Evolutionary conservation across 1,140 invertebrate genomes (phyloP).

Genomic region (Trissolcus basalis): DNA sequence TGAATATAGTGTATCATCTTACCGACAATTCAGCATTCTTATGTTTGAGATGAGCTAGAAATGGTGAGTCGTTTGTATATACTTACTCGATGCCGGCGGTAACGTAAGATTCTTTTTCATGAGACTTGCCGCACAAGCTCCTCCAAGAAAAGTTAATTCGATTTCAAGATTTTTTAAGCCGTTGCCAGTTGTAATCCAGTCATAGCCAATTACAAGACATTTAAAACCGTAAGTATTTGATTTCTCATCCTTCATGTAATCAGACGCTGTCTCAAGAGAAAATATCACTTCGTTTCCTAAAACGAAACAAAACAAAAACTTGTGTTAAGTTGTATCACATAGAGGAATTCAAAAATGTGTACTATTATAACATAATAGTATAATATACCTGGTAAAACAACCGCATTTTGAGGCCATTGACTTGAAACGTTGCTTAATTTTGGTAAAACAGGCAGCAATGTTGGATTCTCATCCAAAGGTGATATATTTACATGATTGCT

Average conservation of each 20-base stretch:
- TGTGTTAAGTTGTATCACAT: too few species aligned
- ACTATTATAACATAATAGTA: constrained; percentile 6
- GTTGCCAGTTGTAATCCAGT: constrained; percentile 82
- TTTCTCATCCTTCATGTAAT: constrained; percentile 95
- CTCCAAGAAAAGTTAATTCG: constrained; percentile 92
- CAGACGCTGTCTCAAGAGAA: constrained; percentile 95
- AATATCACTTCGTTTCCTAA: constrained; percentile 94
- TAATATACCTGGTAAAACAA: constrained; percentile 86
- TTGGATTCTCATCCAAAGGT: constrained; percentile 62
- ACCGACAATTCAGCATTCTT: too few species aligned
- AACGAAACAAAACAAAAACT: constrained; percentile 10
- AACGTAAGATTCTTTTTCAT: constrained; percentile 90
- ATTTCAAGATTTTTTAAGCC: constrained; percentile 89
- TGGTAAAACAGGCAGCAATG: constrained; percentile 84
- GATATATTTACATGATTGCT: constrained; percentile 12
- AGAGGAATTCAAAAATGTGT: too few species aligned
- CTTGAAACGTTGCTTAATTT: constrained; percentile 80
- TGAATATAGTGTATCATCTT: constrained; percentile 27
- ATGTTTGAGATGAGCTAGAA: too few species aligned
- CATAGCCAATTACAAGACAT: constrained; percentile 93
- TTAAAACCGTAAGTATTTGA: constrained; percentile 92
- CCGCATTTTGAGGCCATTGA: constrained; percentile 91
- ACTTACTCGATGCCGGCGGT: constrained; percentile 80
- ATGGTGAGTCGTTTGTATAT: neutral
- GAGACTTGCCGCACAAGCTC: constrained; percentile 91